phyloP scores from a whole-genome alignment of 1,140 invertebrate genomes.

The Drosophila pruinosa region DNA sequence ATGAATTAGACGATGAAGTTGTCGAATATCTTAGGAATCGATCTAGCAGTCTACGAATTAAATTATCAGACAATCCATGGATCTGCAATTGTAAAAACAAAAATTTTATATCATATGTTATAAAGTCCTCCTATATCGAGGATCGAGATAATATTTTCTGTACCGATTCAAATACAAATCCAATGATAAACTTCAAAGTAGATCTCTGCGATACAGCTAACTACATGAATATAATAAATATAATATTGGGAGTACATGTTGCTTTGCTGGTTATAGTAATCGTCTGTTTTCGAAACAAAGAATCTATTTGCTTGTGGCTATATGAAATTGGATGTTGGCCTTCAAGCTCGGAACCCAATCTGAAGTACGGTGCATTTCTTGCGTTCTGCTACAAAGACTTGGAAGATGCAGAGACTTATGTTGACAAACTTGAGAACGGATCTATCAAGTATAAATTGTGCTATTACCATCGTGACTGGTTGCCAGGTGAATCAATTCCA shows the following conservation, averaged over 20 bases:
- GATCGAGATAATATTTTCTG: neutral
- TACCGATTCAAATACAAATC: neutral
- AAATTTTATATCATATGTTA: neutral
- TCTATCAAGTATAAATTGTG: neutral
- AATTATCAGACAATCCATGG: neutral
- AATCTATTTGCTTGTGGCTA: neutral
- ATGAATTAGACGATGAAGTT: neutral
- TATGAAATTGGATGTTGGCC: neutral
- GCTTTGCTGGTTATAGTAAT: neutral
- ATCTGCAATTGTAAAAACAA: neutral
- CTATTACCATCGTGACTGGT: conserved; percentile 8
- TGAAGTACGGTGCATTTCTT: neutral
- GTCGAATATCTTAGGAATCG: neutral
- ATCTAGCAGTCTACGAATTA: neutral
- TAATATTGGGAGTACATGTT: neutral
- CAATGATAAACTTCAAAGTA: neutral
- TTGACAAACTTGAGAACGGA: neutral
- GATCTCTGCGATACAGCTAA: neutral
- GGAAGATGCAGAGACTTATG: neutral
- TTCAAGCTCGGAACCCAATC: neutral
- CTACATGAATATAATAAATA: neutral
- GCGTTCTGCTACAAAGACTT: neutral
- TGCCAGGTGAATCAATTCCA: neutral
- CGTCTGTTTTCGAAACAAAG: neutral
- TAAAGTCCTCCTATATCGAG: neutral